phyloP scores from a whole-genome alignment of 2,797 vertebrate species.

The Tokudaia tokunoshimensis region DNA sequence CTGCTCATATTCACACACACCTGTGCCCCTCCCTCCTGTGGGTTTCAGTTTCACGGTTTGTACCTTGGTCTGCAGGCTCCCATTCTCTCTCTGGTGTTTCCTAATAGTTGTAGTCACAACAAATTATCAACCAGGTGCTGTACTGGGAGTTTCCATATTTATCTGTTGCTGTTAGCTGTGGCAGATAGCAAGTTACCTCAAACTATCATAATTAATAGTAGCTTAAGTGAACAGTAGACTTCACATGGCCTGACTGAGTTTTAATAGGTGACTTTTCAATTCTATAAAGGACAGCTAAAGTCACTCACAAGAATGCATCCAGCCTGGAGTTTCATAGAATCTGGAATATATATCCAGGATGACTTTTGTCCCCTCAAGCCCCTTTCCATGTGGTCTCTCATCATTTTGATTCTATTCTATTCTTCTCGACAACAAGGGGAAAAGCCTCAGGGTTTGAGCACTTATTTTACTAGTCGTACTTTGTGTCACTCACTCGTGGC shows the following conservation, averaged over 20 bases:
- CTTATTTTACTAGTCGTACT: not conserved
- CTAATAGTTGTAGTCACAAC: not conserved
- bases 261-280: not conserved
- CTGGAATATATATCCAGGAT: not conserved
- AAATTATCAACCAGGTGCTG: not conserved
- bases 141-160: not conserved
- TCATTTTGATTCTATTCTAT: not conserved
- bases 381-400: not conserved
- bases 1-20: accelerated
- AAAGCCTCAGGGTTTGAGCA: not conserved
- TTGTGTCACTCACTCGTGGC: not conserved
- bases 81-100: not conserved
- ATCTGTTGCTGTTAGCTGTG: not conserved
- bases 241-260: not conserved
- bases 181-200: not conserved
- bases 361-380: not conserved
- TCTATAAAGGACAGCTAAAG: not conserved
- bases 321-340: not conserved
- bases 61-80: not conserved
- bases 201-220: not conserved
- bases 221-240: not conserved
- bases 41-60: not conserved
- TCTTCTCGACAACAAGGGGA: not conserved
- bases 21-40: accelerated
- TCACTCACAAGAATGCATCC: not conserved